Base-by-base conservation (phyloP, 1,140 invertebrate genomes). In the Zaprionus tsacasi region DNA sequence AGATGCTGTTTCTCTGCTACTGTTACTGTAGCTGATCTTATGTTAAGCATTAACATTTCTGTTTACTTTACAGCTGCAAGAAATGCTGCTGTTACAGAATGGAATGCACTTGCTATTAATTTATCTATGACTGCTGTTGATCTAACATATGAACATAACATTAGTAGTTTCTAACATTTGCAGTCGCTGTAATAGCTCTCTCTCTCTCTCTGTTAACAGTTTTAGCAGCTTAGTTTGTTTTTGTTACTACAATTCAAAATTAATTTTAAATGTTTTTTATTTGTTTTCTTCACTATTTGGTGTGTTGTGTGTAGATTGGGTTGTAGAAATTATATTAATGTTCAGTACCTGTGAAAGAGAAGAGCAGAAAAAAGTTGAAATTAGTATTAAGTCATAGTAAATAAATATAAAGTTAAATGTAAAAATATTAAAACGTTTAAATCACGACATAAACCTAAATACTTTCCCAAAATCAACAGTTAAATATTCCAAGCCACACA, bases 331-430 rank as follows among this genome's bases (percentile, higher is more conserved):
- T 78, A 83, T 57, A 43, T 59, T 64, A 88, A 78, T 74, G 78
- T 88, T 77, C 35, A 83, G 80, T 87, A 87, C 83, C 83, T 87
- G 77, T 15, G 35, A 76, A 75, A 21, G 76, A 82, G n/a, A 2
- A 76, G 50, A 80, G 27, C 10, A 57, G 27, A 11, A 56, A 40
- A 70, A 40, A n/a, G 67, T 11, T 21, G 0, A 58, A 66, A 83
- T 83, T 83, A 82, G 76, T 45, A 45, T 15, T 8, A 3, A 3
- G 7, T 45, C 2, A 15, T 8, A 15, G 2, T 45, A 45, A 45
- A 10, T 17, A 45, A 45, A 45, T 45, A 1, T 43, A 43, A 15
- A 6, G 7, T 15, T 15, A 43, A 15, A 43, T 2, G 6, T 15
- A 43, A 43, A 15, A 0, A 7, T 13, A 43, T 45, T 45, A 15